These are phyloP conservation scores for Pseudoips prasinana DNA, from an alignment of 2,888 invertebrate genomes.

Conservation along the genomic window DNA sequence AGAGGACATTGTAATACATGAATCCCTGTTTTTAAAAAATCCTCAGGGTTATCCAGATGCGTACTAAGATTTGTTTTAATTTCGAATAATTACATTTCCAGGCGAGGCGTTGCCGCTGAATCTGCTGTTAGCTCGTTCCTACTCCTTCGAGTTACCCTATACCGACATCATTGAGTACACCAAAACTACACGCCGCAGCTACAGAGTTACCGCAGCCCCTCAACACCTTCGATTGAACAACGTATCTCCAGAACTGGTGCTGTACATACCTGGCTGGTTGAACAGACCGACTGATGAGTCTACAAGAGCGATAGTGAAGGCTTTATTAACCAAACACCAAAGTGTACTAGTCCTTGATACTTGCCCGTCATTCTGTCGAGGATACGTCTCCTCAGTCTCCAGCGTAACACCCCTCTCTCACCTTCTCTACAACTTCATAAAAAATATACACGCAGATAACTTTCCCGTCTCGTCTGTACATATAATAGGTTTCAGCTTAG, in stretches of 20 bases:
- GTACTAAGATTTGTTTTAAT: too few species aligned
- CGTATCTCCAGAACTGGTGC: conserved; percentile 26
- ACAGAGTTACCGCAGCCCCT: conserved; percentile 43
- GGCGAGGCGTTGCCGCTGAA: conserved; percentile 63
- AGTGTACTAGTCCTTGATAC: conserved; percentile 60
- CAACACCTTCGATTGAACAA: conserved; percentile 20
- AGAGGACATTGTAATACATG: too few species aligned
- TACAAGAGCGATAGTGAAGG: conserved; percentile 49
- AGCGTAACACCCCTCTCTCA: conserved; percentile 53
- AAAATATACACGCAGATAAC: conserved; percentile 44
- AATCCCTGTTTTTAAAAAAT: too few species aligned
- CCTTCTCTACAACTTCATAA: conserved; percentile 48
- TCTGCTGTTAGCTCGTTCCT: conserved; percentile 45
- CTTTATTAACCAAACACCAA: conserved; percentile 48
- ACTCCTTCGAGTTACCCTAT: conserved; percentile 36
- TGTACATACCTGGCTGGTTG: conserved; percentile 72
- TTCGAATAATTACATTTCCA: conserved; percentile 37
- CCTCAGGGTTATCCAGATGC: too few species aligned
- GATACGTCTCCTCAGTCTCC: conserved; percentile 59
- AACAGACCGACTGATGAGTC: conserved; percentile 65
- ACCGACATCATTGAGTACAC: conserved; percentile 52
- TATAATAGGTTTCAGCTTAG: conserved; percentile 84
- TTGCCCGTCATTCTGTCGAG: conserved; percentile 55
- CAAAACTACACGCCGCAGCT: conserved; percentile 21
- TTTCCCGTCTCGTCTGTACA: conserved; percentile 72